Evolutionary conservation across 2,113 vertebrate genomes (phyloP).

Genomic region (Halcyon malimbica): DNA sequence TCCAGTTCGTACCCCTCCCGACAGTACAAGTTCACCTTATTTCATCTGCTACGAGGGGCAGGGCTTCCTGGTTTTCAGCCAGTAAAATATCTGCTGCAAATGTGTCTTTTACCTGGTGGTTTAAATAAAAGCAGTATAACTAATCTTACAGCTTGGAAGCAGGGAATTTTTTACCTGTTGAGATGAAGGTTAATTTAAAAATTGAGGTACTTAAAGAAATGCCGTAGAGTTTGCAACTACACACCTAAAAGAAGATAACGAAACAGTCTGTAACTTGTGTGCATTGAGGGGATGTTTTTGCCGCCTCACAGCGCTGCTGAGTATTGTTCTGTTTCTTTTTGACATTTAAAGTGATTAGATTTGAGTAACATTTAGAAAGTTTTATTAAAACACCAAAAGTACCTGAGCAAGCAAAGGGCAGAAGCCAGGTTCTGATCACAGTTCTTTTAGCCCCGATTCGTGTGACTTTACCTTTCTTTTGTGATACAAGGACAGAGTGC

Average conservation of each 20-base stretch:
- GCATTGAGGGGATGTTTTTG: neutral
- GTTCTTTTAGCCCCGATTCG: neutral
- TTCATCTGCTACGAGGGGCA: neutral
- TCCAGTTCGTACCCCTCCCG: neutral
- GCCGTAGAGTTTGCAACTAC: neutral
- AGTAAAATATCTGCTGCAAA: neutral
- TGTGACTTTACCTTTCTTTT: neutral
- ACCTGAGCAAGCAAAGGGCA: neutral
- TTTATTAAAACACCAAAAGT: no score
- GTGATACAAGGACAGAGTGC: neutral
- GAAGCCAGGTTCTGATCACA: neutral
- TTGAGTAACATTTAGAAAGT: neutral
- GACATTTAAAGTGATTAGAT: neutral
- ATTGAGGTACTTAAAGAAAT: neutral
- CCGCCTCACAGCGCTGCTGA: neutral
- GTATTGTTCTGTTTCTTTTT: neutral
- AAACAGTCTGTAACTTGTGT: neutral
- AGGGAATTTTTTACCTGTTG: neutral
- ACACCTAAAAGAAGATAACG: neutral
- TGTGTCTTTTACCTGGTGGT: neutral
- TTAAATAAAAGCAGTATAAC: neutral
- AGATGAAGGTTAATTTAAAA: neutral
- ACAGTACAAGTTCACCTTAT: neutral
- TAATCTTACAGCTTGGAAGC: neutral
- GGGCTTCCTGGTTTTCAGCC: neutral